Conservation (phyloP, 2,797 vertebrate genomes). For the Glossophaga mutica region DNA sequence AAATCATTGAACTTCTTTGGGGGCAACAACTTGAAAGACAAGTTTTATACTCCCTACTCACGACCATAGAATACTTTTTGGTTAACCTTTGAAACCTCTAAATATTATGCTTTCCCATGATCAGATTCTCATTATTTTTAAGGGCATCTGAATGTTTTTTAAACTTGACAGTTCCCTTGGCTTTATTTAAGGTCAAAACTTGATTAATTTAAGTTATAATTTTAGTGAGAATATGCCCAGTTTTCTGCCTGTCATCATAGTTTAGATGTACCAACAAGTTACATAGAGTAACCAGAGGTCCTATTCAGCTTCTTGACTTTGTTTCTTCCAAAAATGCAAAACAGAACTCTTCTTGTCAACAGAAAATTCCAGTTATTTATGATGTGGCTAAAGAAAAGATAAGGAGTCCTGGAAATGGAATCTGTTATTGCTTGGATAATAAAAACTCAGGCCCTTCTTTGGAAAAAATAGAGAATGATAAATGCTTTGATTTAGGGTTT, state of each 20-base stretch:
- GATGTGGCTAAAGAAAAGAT: conserved; percentile 55
- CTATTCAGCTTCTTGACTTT: conserved; percentile 26
- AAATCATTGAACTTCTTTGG: conserved; percentile 52
- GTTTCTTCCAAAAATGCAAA: conserved; percentile 59
- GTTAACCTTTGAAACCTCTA: background rate
- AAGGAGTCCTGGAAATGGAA: conserved; percentile 58
- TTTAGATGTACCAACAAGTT: background rate
- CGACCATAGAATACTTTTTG: background rate
- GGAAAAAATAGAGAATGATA: conserved; percentile 59
- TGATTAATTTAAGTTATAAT: conserved; percentile 33
- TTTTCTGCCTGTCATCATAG: background rate
- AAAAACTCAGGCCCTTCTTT: conserved; percentile 59
- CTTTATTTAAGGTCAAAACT: conserved; percentile 17
- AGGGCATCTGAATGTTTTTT: background rate
- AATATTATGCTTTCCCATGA: conserved; percentile 4
- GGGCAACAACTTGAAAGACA: background rate
- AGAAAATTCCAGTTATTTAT: conserved; percentile 66
- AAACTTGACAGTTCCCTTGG: background rate
- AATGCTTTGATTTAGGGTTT: conserved; percentile 67
- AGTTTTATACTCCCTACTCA: background rate
- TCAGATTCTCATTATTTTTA: conserved; percentile 13
- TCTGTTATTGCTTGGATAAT: conserved; percentile 62
- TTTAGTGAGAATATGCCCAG: background rate
- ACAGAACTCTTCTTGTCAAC: conserved; percentile 52
- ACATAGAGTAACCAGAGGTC: background rate